A percentile compares a stretch with the other conserved stretches of the same genome.
Evolutionary conservation across 2,113 vertebrate genomes (phyloP).

Genomic region (Artemisiospiza belli): DNA sequence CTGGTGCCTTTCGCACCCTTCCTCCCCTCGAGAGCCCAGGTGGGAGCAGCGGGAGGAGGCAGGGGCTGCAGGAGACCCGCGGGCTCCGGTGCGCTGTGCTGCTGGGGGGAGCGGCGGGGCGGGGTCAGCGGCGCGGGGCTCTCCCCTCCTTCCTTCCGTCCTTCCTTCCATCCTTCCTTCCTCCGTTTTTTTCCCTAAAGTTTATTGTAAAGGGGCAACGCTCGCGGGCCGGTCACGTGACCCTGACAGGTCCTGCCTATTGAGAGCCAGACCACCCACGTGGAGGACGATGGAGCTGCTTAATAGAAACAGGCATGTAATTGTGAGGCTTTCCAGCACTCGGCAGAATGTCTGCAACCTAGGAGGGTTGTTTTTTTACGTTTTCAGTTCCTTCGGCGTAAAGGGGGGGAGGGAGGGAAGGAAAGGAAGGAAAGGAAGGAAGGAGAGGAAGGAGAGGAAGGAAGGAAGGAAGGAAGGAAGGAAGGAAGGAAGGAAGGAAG

Average conservation of each 20-base stretch:
- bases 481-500: background rate
- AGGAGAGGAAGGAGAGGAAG: background rate
- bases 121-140: background rate
- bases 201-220: slow-evolving; percentile 77
- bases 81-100: accelerated
- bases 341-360: slow-evolving; percentile 78
- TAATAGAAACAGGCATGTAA: slow-evolving; percentile 88
- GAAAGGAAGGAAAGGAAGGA: background rate
- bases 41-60: background rate
- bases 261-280: slow-evolving; percentile 88
- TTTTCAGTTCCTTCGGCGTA: slow-evolving; percentile 67
- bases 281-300: slow-evolving; percentile 83
- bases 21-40: background rate
- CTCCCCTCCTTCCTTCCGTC: slow-evolving; percentile 38
- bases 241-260: slow-evolving; percentile 83
- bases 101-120: background rate
- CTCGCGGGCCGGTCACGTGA: slow-evolving; percentile 81
- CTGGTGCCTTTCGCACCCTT: background rate
- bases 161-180: slow-evolving; percentile 15
- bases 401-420: no score
- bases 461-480: no score
- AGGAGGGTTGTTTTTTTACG: slow-evolving; percentile 75
- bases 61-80: background rate
- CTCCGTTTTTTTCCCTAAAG: slow-evolving; percentile 38
- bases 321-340: slow-evolving; percentile 82